phyloP scores from a whole-genome alignment of 2,113 vertebrate genomes.

The Erpornis zantholeuca region DNA sequence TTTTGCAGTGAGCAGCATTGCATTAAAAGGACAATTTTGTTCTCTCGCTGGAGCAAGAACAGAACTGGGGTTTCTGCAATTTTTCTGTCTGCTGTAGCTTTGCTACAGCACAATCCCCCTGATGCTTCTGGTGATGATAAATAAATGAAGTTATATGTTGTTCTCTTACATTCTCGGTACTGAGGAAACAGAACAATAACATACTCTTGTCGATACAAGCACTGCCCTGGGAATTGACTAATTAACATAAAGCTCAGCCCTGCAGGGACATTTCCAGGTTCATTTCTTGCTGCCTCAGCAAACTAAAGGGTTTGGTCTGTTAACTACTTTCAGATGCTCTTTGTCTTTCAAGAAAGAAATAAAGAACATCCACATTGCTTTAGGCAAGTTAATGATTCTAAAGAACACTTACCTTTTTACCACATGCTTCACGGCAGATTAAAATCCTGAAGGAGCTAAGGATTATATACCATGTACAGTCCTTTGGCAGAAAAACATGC shows the following conservation, averaged over 20 bases:
- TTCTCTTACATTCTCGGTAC: background rate
- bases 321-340: constrained; percentile 69
- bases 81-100: background rate
- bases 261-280: constrained; percentile 62
- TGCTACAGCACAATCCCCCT: background rate
- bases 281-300: constrained; percentile 68
- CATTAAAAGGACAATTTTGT: background rate
- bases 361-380: constrained; percentile 60
- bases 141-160: constrained; percentile 21
- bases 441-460: constrained; percentile 56
- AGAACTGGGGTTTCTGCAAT: background rate
- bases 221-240: constrained; percentile 50
- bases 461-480: background rate
- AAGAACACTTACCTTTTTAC: constrained; percentile 49
- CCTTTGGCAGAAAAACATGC: constrained; percentile 22
- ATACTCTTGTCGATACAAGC: constrained; percentile 47
- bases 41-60: background rate
- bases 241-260: constrained; percentile 64
- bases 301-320: constrained; percentile 40
- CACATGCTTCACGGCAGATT: constrained; percentile 52
- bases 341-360: constrained; percentile 61
- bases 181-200: constrained; percentile 54
- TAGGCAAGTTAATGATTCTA: constrained; percentile 46
- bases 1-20: background rate
- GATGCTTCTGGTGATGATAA: background rate